These are phyloP conservation scores for Sphyrna mokarran DNA, from an alignment of 2,113 vertebrate species.

Conservation along the genomic window DNA sequence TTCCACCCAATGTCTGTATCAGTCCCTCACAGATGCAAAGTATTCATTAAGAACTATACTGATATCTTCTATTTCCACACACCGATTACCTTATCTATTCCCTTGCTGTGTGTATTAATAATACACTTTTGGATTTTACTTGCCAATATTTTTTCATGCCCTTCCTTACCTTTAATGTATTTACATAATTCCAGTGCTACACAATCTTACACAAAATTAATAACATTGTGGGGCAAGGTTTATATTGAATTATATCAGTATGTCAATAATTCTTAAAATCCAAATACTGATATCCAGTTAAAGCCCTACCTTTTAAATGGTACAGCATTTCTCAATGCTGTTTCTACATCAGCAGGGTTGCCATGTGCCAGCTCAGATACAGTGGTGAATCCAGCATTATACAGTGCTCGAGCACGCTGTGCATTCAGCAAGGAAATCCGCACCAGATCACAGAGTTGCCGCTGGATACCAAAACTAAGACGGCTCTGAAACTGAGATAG, in stretches of 20 bases:
- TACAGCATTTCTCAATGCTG: slow-evolving; percentile 71
- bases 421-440: slow-evolving; percentile 84
- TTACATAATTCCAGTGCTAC: background rate
- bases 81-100: too few species aligned
- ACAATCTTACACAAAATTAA: background rate
- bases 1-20: too few species aligned
- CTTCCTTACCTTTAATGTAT: too few species aligned
- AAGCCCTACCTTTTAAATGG: slow-evolving; percentile 84
- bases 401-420: slow-evolving; percentile 73
- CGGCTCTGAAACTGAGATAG: slow-evolving; percentile 92
- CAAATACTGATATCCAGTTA: background rate
- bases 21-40: background rate
- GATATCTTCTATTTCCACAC: too few species aligned
- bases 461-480: slow-evolving; percentile 85
- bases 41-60: background rate
- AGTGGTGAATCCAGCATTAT: slow-evolving; percentile 70
- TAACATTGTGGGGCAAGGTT: background rate
- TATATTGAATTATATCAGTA: background rate
- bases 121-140: too few species aligned
- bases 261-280: background rate
- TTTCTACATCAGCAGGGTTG: slow-evolving; percentile 63
- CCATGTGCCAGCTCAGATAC: slow-evolving; percentile 84
- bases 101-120: too few species aligned
- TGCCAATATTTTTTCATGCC: too few species aligned
- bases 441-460: slow-evolving; percentile 90